phyloP scores from a whole-genome alignment of 2,888 invertebrate species.

The Tiliacea aurago region DNA sequence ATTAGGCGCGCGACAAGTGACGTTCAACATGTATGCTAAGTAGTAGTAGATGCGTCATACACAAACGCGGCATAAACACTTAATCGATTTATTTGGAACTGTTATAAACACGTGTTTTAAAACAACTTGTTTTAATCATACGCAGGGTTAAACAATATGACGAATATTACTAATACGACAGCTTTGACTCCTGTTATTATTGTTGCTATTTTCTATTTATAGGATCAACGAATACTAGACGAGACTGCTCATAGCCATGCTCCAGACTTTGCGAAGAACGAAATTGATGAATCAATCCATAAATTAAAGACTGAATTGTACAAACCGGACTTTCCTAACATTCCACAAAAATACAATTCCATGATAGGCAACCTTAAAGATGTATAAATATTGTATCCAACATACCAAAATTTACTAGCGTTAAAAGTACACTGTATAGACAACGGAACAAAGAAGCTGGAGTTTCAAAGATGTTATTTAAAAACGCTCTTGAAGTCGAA shows the following conservation, averaged over 20 bases:
- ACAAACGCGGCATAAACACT: constrained; percentile 29
- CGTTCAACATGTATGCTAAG: constrained; percentile 32
- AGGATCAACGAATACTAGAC: constrained; percentile 34
- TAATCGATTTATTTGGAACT: constrained; percentile 27
- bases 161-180: constrained; percentile 18
- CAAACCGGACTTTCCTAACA: constrained; percentile 36
- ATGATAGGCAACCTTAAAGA: constrained; percentile 38
- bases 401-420: constrained; percentile 32
- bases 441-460: constrained; percentile 33
- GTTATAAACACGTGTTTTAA: constrained; percentile 29
- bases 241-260: constrained; percentile 26
- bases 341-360: constrained; percentile 40
- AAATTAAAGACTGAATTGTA: constrained; percentile 36
- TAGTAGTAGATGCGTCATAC: constrained; percentile 30
- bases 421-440: constrained; percentile 35
- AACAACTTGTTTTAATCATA: constrained; percentile 26
- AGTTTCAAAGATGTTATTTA: constrained; percentile 36
- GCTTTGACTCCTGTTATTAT: constrained; percentile 26
- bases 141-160: constrained; percentile 21
- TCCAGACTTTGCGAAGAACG: constrained; percentile 39
- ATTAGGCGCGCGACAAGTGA: constrained; percentile 23
- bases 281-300: constrained; percentile 32
- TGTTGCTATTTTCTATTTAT: constrained; percentile 25
- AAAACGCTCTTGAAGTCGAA: constrained; percentile 37
- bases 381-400: constrained; percentile 34